Base-by-base conservation (phyloP, 1,140 invertebrate species). In the Armadillidium nasatum region DNA sequence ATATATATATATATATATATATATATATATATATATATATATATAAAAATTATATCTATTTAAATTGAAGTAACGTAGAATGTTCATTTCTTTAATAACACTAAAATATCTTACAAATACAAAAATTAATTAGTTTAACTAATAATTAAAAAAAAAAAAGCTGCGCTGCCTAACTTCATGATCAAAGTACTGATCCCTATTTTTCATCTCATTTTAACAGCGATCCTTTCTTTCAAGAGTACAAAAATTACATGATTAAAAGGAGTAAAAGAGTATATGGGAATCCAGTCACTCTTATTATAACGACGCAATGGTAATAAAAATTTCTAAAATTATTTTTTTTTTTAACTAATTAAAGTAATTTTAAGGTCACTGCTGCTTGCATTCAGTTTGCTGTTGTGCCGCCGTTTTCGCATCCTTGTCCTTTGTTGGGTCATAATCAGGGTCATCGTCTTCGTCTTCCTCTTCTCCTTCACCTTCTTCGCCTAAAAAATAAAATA, bases 361-460 rank as follows among this genome's bases (percentile, higher is more conserved):
- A 66, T 67, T 44, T 46, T 76, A 74, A 75, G 77, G 75, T 82
- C 78, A 79, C 77, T 82, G 78, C 74, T 80, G 82, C 50, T 82
- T 81, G 72, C 78, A 78, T 33, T 82, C 79, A 43, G 75, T 67
- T 70, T 72, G 75, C 50, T 82, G 74, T 54, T 76, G 71, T 60
- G 69, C 78, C 60, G 50, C 19, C 50, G 11, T 75, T 10, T 76
- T 78, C 19, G 45, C 75, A 44, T 74, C 45, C 73, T 80, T 78
- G 66, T 75, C 72, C 74, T 76, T 80, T 19, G 68, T 75, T 67
- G 79, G 81, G 76, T 80, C 79, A 73, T 76, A 81, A 78, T 80
- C 82, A n/a, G 78, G 79, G 73, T 82, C 79, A 69, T 82, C 81
- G 43, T 81, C 80, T 60, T 81, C 80, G 15, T 82, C 82, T 11